These are phyloP conservation scores for Peromyscus aztecus DNA, from an alignment of 2,797 vertebrate species.

Conservation along the genomic window DNA sequence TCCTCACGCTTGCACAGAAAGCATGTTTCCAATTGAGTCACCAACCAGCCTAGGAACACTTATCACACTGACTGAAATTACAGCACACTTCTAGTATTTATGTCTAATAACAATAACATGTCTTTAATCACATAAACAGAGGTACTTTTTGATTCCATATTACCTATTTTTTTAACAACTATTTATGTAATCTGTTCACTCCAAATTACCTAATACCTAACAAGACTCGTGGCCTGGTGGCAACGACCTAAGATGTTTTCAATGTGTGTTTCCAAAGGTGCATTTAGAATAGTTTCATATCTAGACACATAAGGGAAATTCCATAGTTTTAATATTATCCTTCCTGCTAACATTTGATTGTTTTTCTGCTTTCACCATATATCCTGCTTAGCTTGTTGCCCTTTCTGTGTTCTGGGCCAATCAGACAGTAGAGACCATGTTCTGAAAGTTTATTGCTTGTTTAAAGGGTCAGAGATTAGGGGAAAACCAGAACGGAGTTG, in stretches of 20 bases:
- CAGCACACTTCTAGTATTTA: not conserved
- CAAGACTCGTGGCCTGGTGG: not conserved
- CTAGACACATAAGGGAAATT: not conserved
- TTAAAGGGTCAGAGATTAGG: not conserved
- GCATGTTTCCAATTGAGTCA: not conserved
- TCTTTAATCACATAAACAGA: not conserved
- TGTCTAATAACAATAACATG: not conserved
- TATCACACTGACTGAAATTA: not conserved
- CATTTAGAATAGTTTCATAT: not conserved
- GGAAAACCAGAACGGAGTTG: not conserved
- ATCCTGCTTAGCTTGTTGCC: not conserved
- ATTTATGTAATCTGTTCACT: not conserved
- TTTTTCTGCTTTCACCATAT: not conserved
- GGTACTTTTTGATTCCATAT: not conserved
- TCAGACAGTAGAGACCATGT: not conserved
- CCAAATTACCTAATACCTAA: not conserved
- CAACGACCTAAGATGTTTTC: not conserved
- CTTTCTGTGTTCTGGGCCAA: constrained; percentile 2
- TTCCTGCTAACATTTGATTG: not conserved
- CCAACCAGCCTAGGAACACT: not conserved
- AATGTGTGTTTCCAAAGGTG: not conserved
- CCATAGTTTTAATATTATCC: constrained; percentile 4
- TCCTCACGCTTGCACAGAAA: not conserved
- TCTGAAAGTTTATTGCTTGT: not conserved
- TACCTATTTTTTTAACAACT: not conserved